Evolutionary conservation across 2,888 invertebrate species (phyloP).

Genomic region (Yponomeuta plumbellus): DNA sequence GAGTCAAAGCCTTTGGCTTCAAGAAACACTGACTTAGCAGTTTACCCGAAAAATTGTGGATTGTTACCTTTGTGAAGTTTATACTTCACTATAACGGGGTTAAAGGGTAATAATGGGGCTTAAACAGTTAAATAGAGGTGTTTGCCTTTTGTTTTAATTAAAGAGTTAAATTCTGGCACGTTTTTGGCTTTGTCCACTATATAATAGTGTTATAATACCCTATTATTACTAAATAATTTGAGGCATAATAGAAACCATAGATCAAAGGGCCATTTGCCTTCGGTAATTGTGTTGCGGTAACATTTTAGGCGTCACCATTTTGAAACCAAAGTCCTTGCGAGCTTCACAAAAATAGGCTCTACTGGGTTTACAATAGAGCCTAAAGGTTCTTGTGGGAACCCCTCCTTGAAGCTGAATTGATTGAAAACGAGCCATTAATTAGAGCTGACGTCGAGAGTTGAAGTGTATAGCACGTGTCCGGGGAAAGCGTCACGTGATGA

Average conservation of each 20-base stretch:
- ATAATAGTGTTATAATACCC: conserved; percentile 7
- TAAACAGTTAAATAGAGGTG: neutral
- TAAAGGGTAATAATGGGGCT: neutral
- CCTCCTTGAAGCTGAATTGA: no score
- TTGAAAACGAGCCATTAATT: no score
- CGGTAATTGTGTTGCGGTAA: conserved; percentile 10
- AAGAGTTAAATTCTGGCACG: neutral
- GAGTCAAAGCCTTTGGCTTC: neutral
- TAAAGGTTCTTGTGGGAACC: no score
- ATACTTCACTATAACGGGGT: neutral
- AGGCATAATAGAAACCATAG: conserved; percentile 10
- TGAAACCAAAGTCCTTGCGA: neutral
- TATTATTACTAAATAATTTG: conserved; percentile 7
- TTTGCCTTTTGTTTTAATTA: neutral
- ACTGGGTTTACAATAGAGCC: no score
- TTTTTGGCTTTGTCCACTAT: conserved; percentile 5
- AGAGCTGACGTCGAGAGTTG: no score
- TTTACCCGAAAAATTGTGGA: neutral
- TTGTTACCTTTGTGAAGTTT: neutral
- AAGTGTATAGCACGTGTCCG: no score
- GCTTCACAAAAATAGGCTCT: neutral
- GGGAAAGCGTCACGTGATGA: no score
- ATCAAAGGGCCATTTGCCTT: neutral
- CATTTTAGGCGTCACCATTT: neutral
- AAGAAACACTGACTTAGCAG: neutral